A percentile compares a stretch with the other conserved stretches of the same genome.
Conservation (phyloP, 1,140 invertebrate genomes). For the Armadillidium nasatum region DNA sequence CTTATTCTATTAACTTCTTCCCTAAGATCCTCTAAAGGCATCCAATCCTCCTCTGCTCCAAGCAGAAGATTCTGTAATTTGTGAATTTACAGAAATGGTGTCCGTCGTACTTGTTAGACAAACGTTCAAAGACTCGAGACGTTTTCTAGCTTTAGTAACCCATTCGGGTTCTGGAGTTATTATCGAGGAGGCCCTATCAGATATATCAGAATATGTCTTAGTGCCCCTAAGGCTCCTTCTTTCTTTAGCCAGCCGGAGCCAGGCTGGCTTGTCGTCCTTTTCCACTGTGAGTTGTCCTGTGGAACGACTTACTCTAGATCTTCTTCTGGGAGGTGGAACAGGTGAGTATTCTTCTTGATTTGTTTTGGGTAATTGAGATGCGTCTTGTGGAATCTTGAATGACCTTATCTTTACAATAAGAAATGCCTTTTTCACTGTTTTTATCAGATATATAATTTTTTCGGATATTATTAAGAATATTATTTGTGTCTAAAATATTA, state of each 20-base stretch:
- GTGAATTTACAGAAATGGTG: slow-evolving; percentile 34
- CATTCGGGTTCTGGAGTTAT: slow-evolving; percentile 27
- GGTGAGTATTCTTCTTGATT: background rate
- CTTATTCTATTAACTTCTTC: slow-evolving; percentile 39
- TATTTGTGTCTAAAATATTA: too few species aligned
- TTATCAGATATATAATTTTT: too few species aligned
- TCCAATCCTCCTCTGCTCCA: slow-evolving; percentile 44
- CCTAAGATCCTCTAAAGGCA: slow-evolving; percentile 40
- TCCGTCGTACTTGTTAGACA: slow-evolving; percentile 40
- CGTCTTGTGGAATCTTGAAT: too few species aligned
- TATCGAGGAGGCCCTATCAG: too few species aligned
- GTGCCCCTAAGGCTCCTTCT: slow-evolving; percentile 37
- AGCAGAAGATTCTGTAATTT: slow-evolving; percentile 42
- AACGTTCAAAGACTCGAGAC: slow-evolving; percentile 34
- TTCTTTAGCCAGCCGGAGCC: slow-evolving; percentile 40
- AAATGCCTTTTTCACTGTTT: too few species aligned
- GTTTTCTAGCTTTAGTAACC: slow-evolving; percentile 34
- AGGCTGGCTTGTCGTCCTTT: slow-evolving; percentile 33
- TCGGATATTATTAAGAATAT: too few species aligned
- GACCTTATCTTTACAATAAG: too few species aligned
- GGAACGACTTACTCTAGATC: slow-evolving; percentile 26
- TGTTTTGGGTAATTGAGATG: too few species aligned
- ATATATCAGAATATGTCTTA: background rate
- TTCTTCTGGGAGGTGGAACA: slow-evolving; percentile 33
- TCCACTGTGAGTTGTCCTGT: slow-evolving; percentile 38